Percentiles rank a stretch among this genome's conserved stretches.
phyloP scores from a whole-genome alignment of 2,888 invertebrate species.

The Belgica antarctica region DNA sequence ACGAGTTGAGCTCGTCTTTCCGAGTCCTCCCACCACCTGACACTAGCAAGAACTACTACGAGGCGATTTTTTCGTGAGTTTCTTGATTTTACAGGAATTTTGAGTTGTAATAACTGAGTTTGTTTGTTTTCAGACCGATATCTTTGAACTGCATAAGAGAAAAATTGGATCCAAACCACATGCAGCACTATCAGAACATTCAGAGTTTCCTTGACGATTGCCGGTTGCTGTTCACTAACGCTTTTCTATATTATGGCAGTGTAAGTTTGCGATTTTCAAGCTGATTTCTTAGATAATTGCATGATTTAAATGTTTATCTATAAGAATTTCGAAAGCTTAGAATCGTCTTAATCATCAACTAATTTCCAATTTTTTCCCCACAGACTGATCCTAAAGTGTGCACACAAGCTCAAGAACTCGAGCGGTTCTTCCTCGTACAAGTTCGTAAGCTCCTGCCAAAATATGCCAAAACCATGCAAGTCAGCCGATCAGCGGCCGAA shows the following conservation, averaged over 20 bases:
- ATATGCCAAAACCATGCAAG: slow-evolving; percentile 62
- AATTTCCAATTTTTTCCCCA: too few species aligned
- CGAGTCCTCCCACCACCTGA: slow-evolving; percentile 78
- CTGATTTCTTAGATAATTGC: neutral
- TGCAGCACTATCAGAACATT: slow-evolving; percentile 71
- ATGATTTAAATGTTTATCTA: slow-evolving; percentile 2
- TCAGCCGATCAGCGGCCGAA: neutral
- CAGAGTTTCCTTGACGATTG: slow-evolving; percentile 77
- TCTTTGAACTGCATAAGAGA: slow-evolving; percentile 80
- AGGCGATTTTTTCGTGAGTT: slow-evolving; percentile 53
- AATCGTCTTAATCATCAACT: slow-evolving; percentile 23
- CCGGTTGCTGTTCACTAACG: slow-evolving; percentile 83
- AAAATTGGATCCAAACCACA: slow-evolving; percentile 71
- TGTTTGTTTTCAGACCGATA: slow-evolving; percentile 62
- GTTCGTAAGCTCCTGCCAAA: slow-evolving; percentile 78
- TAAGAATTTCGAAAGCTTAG: slow-evolving; percentile 34
- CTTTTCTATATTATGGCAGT: slow-evolving; percentile 56
- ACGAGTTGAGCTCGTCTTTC: slow-evolving; percentile 83
- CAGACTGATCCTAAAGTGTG: slow-evolving; percentile 75
- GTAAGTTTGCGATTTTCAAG: neutral
- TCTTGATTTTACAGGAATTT: neutral
- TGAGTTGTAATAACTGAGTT: too few species aligned
- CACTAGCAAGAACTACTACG: slow-evolving; percentile 59
- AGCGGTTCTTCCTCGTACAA: slow-evolving; percentile 82
- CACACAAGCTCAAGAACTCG: slow-evolving; percentile 75